Evolutionary conservation across 2,888 invertebrate species (phyloP).

Genomic region (Ophonus ardosiacus): DNA sequence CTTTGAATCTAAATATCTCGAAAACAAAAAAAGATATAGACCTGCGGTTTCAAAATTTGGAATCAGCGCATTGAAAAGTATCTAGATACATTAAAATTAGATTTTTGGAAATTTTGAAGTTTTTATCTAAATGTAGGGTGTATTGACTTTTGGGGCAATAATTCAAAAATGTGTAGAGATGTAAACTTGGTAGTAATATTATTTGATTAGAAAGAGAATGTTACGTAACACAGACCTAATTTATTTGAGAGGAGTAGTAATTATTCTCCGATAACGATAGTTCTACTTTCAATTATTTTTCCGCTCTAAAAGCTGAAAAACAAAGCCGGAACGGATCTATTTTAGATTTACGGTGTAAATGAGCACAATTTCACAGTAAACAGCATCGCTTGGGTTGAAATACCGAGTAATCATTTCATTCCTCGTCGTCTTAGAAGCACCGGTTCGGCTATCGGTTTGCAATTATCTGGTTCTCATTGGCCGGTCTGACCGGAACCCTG

Average conservation of each 20-base stretch:
- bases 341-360: constrained; percentile 15
- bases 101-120: too few relatives aligned
- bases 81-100: too few relatives aligned
- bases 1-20: too few relatives aligned
- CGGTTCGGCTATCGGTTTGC: constrained; percentile 54
- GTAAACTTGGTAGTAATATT: too few relatives aligned
- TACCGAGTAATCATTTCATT: constrained; percentile 30
- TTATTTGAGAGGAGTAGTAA: constrained; percentile 9
- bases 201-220: too few relatives aligned
- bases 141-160: too few relatives aligned
- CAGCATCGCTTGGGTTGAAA: neutral
- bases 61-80: too few relatives aligned
- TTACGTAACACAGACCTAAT: constrained; percentile 3
- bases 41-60: too few relatives aligned
- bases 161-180: too few relatives aligned
- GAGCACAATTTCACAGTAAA: constrained; percentile 18
- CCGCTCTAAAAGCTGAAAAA: constrained; percentile 18
- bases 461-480: constrained; percentile 62
- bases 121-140: too few relatives aligned
- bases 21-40: too few relatives aligned
- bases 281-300: constrained; percentile 31
- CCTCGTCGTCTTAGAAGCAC: constrained; percentile 1
- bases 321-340: constrained; percentile 30
- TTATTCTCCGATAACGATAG: constrained; percentile 15
- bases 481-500: neutral